Percentiles rank a stretch among this genome's conserved stretches.
Conservation (phyloP, 2,797 vertebrate species). For the Anableps anableps region DNA sequence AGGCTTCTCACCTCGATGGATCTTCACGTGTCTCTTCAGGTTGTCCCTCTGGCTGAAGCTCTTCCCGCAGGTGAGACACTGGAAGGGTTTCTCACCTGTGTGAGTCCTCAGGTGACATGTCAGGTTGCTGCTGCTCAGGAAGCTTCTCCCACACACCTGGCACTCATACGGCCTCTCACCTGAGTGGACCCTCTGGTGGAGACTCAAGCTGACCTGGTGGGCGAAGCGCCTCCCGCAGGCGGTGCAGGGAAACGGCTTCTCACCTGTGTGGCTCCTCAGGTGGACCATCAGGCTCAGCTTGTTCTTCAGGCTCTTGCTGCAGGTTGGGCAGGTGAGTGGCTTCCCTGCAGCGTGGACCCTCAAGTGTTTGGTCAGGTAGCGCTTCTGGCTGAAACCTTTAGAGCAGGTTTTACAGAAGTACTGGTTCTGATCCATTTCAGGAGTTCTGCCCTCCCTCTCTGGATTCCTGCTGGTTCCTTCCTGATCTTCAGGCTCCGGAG, state of each 20-base stretch:
- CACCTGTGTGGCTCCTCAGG: background rate
- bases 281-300: background rate
- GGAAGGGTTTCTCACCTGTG: conserved; percentile 2
- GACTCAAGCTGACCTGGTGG: background rate
- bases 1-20: background rate
- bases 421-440: background rate
- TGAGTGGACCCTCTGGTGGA: background rate
- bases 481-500: background rate
- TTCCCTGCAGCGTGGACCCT: background rate
- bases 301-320: background rate
- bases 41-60: background rate
- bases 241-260: background rate
- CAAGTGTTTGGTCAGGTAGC: background rate
- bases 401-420: background rate
- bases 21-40: background rate
- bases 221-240: background rate
- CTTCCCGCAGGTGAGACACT: background rate
- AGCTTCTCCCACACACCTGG: background rate
- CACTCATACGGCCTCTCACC: background rate
- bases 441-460: background rate
- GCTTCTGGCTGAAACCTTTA: background rate
- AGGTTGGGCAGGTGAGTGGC: background rate
- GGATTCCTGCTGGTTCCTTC: background rate
- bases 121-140: background rate
- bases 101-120: background rate